Conservation (phyloP, 2,797 vertebrate genomes). For the Vipera latastei region DNA sequence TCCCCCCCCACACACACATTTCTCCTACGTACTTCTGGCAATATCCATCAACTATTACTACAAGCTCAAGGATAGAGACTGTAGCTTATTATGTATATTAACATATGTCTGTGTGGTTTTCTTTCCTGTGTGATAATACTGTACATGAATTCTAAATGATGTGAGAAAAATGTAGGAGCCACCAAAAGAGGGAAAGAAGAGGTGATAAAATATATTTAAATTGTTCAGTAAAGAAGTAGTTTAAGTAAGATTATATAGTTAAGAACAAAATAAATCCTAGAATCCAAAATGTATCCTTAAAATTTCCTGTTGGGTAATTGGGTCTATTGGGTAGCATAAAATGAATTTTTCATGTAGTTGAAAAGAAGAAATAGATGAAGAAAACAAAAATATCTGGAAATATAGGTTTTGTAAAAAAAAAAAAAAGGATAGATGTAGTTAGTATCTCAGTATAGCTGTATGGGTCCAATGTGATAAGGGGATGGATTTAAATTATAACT, state of each 20-base stretch:
- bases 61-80: background rate
- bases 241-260: background rate
- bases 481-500: background rate
- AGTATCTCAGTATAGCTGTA: too few relatives aligned
- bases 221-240: background rate
- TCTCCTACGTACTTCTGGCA: background rate
- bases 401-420: background rate
- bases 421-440: background rate
- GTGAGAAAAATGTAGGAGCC: background rate
- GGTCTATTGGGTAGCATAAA: background rate
- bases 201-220: background rate
- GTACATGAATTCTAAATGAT: background rate
- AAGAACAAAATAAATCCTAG: background rate
- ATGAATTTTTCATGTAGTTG: background rate
- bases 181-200: background rate
- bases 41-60: background rate
- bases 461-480: too few relatives aligned
- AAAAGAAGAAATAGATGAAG: background rate
- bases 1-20: background rate
- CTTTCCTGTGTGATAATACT: background rate
- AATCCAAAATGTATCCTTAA: background rate
- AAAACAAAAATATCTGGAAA: background rate
- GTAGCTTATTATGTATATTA: background rate
- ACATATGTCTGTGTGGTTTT: background rate
- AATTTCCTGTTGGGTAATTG: background rate